Evolutionary conservation across 1,140 invertebrate species (phyloP), one percentile per base, ranked within the genome.

Genomic region (Tetranychus urticae): DNA sequence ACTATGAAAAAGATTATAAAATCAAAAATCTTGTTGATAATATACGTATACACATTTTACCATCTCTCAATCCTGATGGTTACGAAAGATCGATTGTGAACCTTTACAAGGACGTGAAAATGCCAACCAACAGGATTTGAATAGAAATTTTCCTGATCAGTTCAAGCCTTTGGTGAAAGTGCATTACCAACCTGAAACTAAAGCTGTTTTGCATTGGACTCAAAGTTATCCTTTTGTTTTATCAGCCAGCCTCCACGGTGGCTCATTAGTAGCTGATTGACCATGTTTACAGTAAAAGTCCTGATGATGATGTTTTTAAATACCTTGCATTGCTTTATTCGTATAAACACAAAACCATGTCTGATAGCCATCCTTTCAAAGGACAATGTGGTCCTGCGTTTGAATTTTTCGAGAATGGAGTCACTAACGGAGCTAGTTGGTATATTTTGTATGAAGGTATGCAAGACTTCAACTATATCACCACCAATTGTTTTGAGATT

Each of bases 401-500:
- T 2, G 84, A 88, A 64, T 62, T 80, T 4, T 92, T 92, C 71
- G 78, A 81, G 62, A 75, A 88, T 67, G 88, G 88, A 12, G 90
- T 89, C 63, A 90, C 86, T 12, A 92, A 92, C 68, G 88, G 88
- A 5, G 88, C 88, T 2, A 83, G 84, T 55, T 91, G 88, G 88
- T 91, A 91, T 72, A 76, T 56, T 56, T 12, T 36, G 13, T 35
- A 10, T 14, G 35, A 6, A 35, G 35, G 37, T 35, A 57, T 37
- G 37, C 92, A 97, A 76, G 94, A 98, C 71, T 98, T 88, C 74
- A 97, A 97, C 72, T 98, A 98, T 70, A 79, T 97, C 13, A 87
- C 87, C 81, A 90, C 89, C 68, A 92, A 92, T 56, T 94, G 90
- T 71, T 94, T 98, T 86, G 94, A 98, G 76, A 82, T 97, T 23